phyloP scores from a whole-genome alignment of 2,888 invertebrate species.

The Invenusta paracnida region DNA sequence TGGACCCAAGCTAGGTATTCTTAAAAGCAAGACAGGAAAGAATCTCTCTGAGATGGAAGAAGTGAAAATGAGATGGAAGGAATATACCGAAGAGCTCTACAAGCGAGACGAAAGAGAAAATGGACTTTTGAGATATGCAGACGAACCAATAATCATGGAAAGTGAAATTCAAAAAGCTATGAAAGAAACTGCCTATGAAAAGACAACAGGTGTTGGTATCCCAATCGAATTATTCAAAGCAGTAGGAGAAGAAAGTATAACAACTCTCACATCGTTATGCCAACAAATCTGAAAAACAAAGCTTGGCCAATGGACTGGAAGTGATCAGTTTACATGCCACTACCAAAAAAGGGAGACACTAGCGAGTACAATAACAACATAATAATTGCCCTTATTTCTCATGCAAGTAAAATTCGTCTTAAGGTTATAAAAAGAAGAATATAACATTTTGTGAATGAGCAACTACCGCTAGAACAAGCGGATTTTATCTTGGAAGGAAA shows the following conservation, averaged over 20 bases:
- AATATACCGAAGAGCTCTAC: background rate
- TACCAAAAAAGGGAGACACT: slow-evolving; percentile 9
- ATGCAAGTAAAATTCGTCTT: background rate
- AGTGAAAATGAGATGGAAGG: slow-evolving; percentile 10
- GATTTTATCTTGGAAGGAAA: background rate
- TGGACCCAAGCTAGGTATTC: background rate
- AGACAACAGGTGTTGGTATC: background rate
- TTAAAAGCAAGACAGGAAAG: slow-evolving; percentile 1
- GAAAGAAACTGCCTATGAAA: background rate
- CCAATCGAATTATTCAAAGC: background rate
- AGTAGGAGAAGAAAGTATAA: background rate
- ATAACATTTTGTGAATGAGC: background rate
- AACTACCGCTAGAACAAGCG: background rate
- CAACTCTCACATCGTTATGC: background rate
- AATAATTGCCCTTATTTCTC: background rate
- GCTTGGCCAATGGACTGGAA: background rate
- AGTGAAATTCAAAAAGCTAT: background rate
- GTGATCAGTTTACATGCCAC: background rate
- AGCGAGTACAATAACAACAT: background rate
- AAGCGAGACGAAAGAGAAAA: background rate
- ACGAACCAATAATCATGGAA: background rate
- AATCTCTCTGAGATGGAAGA: background rate
- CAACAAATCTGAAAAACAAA: background rate
- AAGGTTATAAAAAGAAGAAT: background rate
- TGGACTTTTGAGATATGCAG: too few species aligned